Conservation (phyloP, 2,888 invertebrate species). For the Mythimna ferrago region DNA sequence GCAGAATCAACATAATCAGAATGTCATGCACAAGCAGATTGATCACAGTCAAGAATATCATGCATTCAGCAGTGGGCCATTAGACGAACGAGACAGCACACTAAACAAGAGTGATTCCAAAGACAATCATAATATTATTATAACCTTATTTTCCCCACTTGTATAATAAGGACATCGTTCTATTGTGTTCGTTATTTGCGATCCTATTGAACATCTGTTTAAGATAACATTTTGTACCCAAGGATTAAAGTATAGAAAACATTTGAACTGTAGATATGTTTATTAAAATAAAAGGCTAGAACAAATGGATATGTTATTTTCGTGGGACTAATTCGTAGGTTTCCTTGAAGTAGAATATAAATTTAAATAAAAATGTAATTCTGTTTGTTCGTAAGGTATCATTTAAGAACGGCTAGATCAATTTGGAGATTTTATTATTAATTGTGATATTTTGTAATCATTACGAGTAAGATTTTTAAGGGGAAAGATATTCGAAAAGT, state of each 20-base stretch:
- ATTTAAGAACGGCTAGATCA: not conserved
- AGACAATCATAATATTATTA: constrained; percentile 16
- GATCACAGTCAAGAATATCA: too few relatives aligned
- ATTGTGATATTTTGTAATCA: too few relatives aligned
- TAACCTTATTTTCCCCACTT: constrained; percentile 24
- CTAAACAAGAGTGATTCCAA: not conserved
- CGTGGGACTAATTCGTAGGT: not conserved
- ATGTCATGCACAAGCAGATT: too few relatives aligned
- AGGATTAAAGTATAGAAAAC: not conserved
- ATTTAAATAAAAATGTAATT: not conserved
- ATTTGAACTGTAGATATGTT: not conserved
- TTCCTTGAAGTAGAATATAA: not conserved
- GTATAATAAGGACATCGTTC: constrained; percentile 2
- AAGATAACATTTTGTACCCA: not conserved
- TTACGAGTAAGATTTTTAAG: too few relatives aligned
- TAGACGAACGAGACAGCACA: not conserved
- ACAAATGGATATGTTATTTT: not conserved
- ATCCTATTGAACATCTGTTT: constrained; percentile 26
- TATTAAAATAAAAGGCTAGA: not conserved
- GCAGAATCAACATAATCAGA: too few relatives aligned
- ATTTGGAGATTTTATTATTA: too few relatives aligned
- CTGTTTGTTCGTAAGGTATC: not conserved
- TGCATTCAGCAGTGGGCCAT: too few relatives aligned
- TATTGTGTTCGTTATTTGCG: constrained; percentile 33
- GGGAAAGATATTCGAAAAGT: too few relatives aligned